Conservation (phyloP, 2,888 invertebrate species). For the Vandiemenella viatica region DNA sequence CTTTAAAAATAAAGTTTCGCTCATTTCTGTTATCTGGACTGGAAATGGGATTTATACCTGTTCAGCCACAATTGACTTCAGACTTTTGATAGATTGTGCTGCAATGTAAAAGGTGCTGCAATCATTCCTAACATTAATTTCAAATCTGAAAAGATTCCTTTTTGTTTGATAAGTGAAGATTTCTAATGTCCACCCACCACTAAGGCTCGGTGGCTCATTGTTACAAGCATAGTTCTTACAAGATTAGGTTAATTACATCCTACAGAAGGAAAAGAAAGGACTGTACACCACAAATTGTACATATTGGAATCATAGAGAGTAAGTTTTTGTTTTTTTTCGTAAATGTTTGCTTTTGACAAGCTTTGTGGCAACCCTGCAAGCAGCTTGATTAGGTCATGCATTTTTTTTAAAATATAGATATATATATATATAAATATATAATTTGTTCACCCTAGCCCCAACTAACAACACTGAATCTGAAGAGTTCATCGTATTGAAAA, state of each 20-base stretch:
- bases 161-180: conserved; percentile 9
- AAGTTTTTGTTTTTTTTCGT: conserved; percentile 12
- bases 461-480: conserved; percentile 4
- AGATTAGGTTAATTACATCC: conserved; percentile 8
- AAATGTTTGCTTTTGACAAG: conserved; percentile 12
- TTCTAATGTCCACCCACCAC: conserved; percentile 11
- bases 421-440: too few relatives aligned
- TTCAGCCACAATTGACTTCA: too few relatives aligned
- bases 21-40: too few relatives aligned
- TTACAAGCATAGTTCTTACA: conserved; percentile 8
- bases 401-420: too few relatives aligned
- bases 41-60: too few relatives aligned
- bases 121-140: too few relatives aligned
- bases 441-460: conserved; percentile 13
- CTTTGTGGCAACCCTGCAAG: conserved; percentile 17
- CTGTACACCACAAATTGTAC: conserved; percentile 12
- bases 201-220: conserved; percentile 8
- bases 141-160: conserved; percentile 11
- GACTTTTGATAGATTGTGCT: too few relatives aligned
- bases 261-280: conserved; percentile 9
- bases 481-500: background rate
- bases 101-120: too few relatives aligned
- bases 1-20: too few relatives aligned
- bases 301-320: conserved; percentile 13
- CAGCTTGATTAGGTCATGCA: conserved; percentile 15